Base-by-base conservation (phyloP, 2,797 vertebrate genomes). In the Bucorvus abyssinicus region DNA sequence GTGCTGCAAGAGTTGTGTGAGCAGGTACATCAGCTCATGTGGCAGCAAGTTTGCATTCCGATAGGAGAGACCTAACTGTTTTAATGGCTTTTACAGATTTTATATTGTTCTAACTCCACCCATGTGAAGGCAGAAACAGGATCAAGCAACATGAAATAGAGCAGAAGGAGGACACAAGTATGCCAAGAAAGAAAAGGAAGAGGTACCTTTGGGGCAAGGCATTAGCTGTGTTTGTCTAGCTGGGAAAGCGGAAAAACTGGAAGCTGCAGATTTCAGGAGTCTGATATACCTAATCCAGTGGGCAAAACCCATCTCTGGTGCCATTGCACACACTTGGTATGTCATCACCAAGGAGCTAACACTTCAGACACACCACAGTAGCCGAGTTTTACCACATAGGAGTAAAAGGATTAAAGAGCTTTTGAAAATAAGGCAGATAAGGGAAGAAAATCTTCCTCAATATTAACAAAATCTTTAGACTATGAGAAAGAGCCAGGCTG, bases 351-450 rank as follows among this genome's bases (percentile, higher is more conserved):
- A 38, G 53, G 49, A 64, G 60, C 85, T 29, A 53, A 38, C 10
- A 7, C 65, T 71, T 68, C 71, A 93, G 56, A 53, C 53, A 64
- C 42, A 38, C 17, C 55, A 42, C 64, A 29, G 71, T 2, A 77
- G 67, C 60, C 1, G 20, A 89, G 45, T 60, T 77, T 83, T 80
- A 83, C 56, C 69, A 22, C 14, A 38, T 1, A 78, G 57, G 32
- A 91, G 45, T 36, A 71, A 95, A 95, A 81, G 45, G 76, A 81
- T 84, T 89, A 91, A 76, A 67, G 38, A 75, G 61, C 34, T 93
- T 94, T 87, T 40, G 61, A 91, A 93, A 93, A 55, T 71, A 87
- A 83, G 76, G 53, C 30, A 75, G 82, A 81, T 89, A 93, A 85
- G 83, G 32, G 65, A 61, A 86, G 50, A 88, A 96, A 90, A 86